phyloP scores from a whole-genome alignment of 2,888 invertebrate genomes.

The Zaprionus bogoriensis region DNA sequence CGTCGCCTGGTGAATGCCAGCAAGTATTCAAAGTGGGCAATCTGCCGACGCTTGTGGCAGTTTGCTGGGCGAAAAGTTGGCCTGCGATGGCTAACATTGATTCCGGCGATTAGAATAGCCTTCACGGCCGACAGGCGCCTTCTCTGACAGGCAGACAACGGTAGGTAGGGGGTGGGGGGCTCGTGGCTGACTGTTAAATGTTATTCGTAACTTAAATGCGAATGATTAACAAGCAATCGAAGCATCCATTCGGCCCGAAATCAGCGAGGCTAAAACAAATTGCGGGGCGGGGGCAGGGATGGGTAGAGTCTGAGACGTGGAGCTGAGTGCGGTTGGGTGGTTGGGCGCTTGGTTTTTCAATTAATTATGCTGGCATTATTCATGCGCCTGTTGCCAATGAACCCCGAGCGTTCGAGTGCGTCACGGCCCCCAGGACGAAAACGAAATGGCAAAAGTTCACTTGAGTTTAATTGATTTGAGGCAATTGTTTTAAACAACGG shows the following conservation, averaged over 20 bases:
- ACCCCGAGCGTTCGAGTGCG: not conserved
- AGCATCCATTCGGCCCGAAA: constrained; percentile 15
- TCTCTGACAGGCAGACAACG: not conserved
- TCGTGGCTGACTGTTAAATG: constrained; percentile 18
- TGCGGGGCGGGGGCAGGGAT: not conserved
- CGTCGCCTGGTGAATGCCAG: not conserved
- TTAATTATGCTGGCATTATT: constrained; percentile 44
- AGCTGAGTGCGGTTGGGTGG: not conserved
- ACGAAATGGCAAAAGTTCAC: constrained; percentile 34
- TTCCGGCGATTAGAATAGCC: constrained; percentile 43
- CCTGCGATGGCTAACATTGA: constrained; percentile 25
- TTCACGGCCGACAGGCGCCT: constrained; percentile 23
- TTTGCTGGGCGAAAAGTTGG: not conserved
- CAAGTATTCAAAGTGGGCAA: not conserved
- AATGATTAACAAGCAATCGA: constrained; percentile 66
- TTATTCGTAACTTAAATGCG: constrained; percentile 42
- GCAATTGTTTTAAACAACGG: constrained; percentile 31
- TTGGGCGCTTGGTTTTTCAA: too few species aligned
- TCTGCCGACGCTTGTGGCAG: not conserved
- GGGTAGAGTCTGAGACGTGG: not conserved
- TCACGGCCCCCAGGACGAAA: too few species aligned
- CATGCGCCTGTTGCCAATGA: constrained; percentile 35
- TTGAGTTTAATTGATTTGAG: constrained; percentile 44
- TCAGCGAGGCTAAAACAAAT: not conserved
- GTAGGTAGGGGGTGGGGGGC: not conserved